Base-by-base conservation (phyloP, 2,113 vertebrate species). In the Hyperoodon ampullatus region DNA sequence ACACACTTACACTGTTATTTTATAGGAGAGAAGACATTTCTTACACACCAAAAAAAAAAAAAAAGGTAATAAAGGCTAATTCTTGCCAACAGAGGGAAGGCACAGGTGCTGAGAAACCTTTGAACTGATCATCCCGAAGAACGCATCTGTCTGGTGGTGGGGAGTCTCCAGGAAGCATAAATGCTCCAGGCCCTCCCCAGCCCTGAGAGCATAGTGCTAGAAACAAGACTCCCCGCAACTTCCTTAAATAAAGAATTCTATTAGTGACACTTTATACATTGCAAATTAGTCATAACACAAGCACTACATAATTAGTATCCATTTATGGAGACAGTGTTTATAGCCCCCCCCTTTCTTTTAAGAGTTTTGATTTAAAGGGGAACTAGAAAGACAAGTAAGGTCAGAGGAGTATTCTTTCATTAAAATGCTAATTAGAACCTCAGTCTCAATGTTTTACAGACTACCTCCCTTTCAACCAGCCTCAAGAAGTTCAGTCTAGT, bases 351-450 rank as follows among this genome's bases (percentile, higher is more conserved):
- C 30, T n/a, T 21, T 33, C 14, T 35, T 39, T 11, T 47, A 53
- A 6, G 39, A 74, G 44, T 87, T 97, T 93, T 78, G 35, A 63
- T 89, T 87, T 93, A 89, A 28, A 86, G 35, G 33, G 47, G 3
- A 80, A 80, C 39, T 50, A 86, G 26, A 44, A 50, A 86, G n/a
- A 93, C 13, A 80, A 75, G 65, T 47, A 9, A 30, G n/a, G 23
- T 82, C 75, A 58, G 35, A 23, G 77, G 6, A 95, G 30, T 68
- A 80, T 71, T 86, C 18, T 94, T 88, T 93, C 65, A 42, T 77
- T 61, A 94, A 61, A n/a, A 82, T 58, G 19, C 71, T 86, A 68
- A 72, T 24, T 47, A 86, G 88, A 93, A 86, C 26, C 30, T 35
- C 33, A 55, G 47, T 33, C 44, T 95, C 63, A 42, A 0, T 66